Conservation (phyloP, 2,113 vertebrate species). For the Eolophus roseicapilla region DNA sequence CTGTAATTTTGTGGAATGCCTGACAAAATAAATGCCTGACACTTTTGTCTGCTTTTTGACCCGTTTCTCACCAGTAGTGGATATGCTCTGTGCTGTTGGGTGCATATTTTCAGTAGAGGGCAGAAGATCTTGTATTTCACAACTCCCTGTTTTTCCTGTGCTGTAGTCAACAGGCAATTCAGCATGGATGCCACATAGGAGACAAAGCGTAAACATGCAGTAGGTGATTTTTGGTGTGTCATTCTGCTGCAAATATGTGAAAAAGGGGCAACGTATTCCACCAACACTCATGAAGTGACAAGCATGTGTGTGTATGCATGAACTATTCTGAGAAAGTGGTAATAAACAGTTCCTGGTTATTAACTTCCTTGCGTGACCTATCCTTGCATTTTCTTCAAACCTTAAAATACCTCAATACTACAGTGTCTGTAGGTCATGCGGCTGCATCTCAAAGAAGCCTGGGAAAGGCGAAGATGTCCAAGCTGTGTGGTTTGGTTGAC, state of each 20-base stretch:
- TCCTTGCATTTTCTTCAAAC: not conserved
- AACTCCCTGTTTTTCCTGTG: not conserved
- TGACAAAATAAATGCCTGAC: not conserved
- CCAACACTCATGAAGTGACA: not conserved
- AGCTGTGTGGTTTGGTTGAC: too few species aligned
- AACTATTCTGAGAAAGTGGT: not conserved
- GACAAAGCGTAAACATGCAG: not conserved
- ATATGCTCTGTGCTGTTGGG: not conserved
- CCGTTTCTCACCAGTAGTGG: not conserved
- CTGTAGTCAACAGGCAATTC: not conserved
- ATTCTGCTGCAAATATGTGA: not conserved
- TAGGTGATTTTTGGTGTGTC: not conserved
- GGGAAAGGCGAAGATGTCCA: not conserved
- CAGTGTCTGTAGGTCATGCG: not conserved
- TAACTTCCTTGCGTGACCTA: not conserved
- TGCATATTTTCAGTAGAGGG: not conserved
- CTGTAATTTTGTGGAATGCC: not conserved
- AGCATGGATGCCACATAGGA: not conserved
- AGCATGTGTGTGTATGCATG: fast-evolving
- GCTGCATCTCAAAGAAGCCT: not conserved
- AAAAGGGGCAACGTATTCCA: not conserved
- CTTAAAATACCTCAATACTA: not conserved
- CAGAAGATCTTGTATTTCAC: not conserved
- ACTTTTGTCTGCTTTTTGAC: not conserved
- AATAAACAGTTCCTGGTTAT: not conserved